phyloP scores from a whole-genome alignment of 1,140 invertebrate genomes.

The Probaryconus sp. region DNA sequence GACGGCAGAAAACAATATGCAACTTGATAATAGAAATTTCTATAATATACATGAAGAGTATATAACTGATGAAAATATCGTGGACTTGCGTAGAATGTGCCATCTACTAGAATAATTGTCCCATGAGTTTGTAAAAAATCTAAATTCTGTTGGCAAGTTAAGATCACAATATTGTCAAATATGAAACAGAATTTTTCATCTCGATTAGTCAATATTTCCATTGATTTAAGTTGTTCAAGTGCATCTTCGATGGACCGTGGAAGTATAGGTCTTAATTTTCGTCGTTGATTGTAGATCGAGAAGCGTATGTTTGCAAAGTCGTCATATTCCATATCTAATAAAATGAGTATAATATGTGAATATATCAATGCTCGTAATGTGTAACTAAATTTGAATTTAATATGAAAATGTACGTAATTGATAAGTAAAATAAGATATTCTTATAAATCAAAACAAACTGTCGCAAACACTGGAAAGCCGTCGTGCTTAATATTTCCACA shows the following conservation, averaged over 20 bases:
- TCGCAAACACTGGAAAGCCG: too few relatives aligned
- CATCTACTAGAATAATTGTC: conserved; percentile 1
- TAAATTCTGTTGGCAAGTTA: conserved; percentile 15
- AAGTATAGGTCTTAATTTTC: background rate
- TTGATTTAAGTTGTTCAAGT: background rate
- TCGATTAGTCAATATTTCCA: conserved; percentile 4
- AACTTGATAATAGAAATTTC: conserved; percentile 7
- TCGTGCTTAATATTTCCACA: too few relatives aligned
- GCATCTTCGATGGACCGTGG: conserved; percentile 1
- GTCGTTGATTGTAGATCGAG: background rate
- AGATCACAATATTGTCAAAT: conserved; percentile 12
- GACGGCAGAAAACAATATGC: conserved; percentile 15
- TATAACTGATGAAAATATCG: conserved; percentile 1
- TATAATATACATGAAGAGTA: conserved; percentile 2
- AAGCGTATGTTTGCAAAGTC: background rate
- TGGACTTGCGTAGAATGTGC: conserved; percentile 10
- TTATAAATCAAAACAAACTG: too few relatives aligned
- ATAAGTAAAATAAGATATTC: too few relatives aligned
- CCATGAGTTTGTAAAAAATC: background rate
- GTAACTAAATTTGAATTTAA: too few relatives aligned
- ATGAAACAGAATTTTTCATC: conserved; percentile 10
- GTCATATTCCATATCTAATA: conserved; percentile 4
- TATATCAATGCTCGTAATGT: too few relatives aligned
- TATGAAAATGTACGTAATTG: too few relatives aligned
- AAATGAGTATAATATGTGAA: too few relatives aligned